Conservation (phyloP, 2,888 invertebrate genomes). For the Melieria crassipennis region DNA sequence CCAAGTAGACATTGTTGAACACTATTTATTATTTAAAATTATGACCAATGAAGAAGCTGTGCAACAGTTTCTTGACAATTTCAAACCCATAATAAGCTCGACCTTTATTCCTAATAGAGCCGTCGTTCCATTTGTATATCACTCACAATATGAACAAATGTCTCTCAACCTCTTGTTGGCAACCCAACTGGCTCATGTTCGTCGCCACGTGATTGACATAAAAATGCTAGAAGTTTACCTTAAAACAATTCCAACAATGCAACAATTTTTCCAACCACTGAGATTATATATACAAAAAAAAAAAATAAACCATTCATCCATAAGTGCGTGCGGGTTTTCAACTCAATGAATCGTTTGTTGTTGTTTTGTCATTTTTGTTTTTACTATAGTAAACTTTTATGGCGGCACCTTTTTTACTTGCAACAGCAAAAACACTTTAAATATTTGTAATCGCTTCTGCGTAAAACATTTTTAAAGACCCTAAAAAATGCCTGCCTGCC, state of each 20-base stretch:
- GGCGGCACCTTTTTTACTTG: conserved; percentile 41
- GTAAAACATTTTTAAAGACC: conserved; percentile 57
- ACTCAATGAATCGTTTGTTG: conserved; percentile 18
- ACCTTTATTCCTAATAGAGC: background rate
- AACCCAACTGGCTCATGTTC: background rate
- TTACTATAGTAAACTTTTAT: conserved; percentile 27
- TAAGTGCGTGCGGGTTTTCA: background rate
- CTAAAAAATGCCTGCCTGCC: conserved; percentile 23
- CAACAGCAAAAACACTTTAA: conserved; percentile 30
- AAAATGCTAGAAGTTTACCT: conserved; percentile 65
- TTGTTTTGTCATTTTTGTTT: no score
- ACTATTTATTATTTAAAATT: background rate
- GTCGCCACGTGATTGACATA: conserved; percentile 55
- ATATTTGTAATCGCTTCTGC: conserved; percentile 56
- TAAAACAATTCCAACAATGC: conserved; percentile 60
- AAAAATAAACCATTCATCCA: background rate
- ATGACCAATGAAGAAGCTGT: background rate
- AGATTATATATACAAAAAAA: conserved; percentile 23
- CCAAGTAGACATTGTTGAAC: background rate
- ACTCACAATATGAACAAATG: background rate
- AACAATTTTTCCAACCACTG: conserved; percentile 48
- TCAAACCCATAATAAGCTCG: background rate
- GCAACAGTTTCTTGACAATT: background rate
- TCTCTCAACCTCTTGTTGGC: background rate
- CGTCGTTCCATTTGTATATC: background rate